Evolutionary conservation across 35 echinoderm and acorn worm species (phyloP).

Genomic region (Eucidaris tribuloides): DNA sequence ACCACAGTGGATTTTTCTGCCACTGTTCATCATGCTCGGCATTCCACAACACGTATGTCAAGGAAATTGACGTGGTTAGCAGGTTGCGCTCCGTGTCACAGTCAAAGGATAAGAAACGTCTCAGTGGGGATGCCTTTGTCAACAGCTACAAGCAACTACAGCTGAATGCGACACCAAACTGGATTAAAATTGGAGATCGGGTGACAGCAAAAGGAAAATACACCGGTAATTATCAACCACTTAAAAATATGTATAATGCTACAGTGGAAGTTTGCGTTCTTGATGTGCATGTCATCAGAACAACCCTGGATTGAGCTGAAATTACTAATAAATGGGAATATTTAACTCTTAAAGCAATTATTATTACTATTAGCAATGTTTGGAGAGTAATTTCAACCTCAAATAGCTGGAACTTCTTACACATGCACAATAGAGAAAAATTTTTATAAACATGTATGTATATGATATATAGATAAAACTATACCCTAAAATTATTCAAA

Average conservation of each 20-base stretch:
- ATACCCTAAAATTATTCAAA: too few species aligned
- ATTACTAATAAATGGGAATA: too few species aligned
- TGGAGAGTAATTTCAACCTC: too few species aligned
- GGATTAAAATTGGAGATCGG: constrained; percentile 53
- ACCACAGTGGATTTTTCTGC: constrained; percentile 41
- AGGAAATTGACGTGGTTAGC: neutral
- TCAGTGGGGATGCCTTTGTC: neutral
- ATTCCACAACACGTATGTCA: constrained; percentile 4
- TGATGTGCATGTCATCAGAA: too few species aligned
- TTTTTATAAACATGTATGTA: too few species aligned
- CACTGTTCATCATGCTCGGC: constrained; percentile 32
- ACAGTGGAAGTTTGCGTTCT: too few species aligned
- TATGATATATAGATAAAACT: too few species aligned
- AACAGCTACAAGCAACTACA: neutral
- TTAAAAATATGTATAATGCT: neutral
- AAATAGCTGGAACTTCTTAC: too few species aligned
- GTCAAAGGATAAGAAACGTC: neutral
- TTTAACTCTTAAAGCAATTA: too few species aligned
- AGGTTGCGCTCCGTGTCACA: neutral
- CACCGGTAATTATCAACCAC: constrained; percentile 15
- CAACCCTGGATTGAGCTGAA: too few species aligned
- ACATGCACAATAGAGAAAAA: too few species aligned
- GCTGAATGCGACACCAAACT: constrained; percentile 6
- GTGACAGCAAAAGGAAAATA: constrained; percentile 18
- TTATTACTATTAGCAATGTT: too few species aligned